Percentiles rank a stretch among this genome's conserved stretches.
Evolutionary conservation across 30 jellyfish, hydroid and myxozoan genomes (phyloP).

Genomic region (Hydractinia symbiolongicarpus): DNA sequence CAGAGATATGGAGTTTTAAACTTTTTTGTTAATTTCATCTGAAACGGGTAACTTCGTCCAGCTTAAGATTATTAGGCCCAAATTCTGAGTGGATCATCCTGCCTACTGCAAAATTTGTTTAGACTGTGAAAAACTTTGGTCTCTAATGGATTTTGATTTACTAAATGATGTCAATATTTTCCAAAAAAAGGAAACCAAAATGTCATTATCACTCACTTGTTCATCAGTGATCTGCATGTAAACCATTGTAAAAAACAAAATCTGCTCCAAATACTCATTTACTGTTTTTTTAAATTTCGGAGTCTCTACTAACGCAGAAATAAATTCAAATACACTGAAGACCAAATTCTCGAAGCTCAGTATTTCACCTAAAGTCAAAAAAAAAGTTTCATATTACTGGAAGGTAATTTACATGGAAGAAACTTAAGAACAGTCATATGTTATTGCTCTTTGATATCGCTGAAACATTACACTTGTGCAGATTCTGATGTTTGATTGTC

Average conservation of each 20-base stretch:
- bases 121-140: too few species aligned
- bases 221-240: constrained; percentile 94
- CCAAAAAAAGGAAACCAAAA: not conserved
- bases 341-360: constrained; percentile 79
- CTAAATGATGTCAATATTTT: too few species aligned
- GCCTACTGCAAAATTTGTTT: too few species aligned
- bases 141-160: too few species aligned
- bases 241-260: constrained; percentile 61
- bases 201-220: constrained; percentile 39
- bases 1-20: too few species aligned
- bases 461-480: too few species aligned
- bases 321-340: constrained; percentile 74
- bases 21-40: too few species aligned
- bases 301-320: constrained; percentile 76
- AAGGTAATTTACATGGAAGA: not conserved
- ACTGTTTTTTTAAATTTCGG: constrained; percentile 62
- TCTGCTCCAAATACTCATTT: constrained; percentile 63
- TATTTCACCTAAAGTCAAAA: constrained; percentile 58
- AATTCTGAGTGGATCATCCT: too few species aligned
- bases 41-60: too few species aligned
- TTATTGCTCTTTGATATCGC: too few species aligned
- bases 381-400: not conserved
- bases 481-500: too few species aligned
- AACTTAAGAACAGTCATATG: not conserved
- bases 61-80: too few species aligned